phyloP scores from a whole-genome alignment of 1,140 invertebrate genomes.

The Brachionus sp. region DNA sequence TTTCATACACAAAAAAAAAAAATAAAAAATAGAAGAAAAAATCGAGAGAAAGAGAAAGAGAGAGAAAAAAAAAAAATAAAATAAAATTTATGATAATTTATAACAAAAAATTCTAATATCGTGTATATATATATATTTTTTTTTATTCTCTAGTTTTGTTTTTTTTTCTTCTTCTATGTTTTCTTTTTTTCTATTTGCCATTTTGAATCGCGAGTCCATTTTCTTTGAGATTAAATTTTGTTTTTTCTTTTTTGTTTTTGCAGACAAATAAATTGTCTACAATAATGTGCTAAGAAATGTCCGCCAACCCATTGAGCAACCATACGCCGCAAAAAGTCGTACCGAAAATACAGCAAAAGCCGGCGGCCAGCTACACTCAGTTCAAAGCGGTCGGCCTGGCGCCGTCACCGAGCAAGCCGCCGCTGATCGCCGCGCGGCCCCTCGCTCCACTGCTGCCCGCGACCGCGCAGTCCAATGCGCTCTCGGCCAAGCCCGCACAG shows the following conservation, averaged over 20 bases:
- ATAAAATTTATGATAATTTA: conserved; percentile 19
- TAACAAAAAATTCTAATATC: background rate
- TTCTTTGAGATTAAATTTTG: background rate
- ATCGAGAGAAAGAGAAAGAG: background rate
- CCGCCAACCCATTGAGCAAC: background rate
- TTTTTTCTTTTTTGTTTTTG: background rate
- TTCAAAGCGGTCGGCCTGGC: background rate
- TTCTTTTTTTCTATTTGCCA: background rate
- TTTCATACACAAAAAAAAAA: background rate
- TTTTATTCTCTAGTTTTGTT: conserved; percentile 7
- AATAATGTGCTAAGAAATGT: conserved; percentile 14
- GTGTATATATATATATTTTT: background rate
- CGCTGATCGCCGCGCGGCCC: background rate
- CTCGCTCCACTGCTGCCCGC: background rate
- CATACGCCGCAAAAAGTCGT: background rate
- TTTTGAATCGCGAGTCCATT: conserved; percentile 37
- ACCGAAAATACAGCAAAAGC: background rate
- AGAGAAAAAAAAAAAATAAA: background rate
- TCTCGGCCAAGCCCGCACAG: background rate
- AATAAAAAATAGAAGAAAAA: background rate
- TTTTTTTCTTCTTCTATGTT: background rate
- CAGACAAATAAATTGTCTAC: background rate
- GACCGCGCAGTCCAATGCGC: background rate
- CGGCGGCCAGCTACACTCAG: background rate
- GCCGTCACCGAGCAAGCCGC: conserved; percentile 15